A percentile compares a stretch with the other conserved stretches of the same genome.
Evolutionary conservation across 2,113 vertebrate species (phyloP).

Genomic region (Cynocephalus volans): DNA sequence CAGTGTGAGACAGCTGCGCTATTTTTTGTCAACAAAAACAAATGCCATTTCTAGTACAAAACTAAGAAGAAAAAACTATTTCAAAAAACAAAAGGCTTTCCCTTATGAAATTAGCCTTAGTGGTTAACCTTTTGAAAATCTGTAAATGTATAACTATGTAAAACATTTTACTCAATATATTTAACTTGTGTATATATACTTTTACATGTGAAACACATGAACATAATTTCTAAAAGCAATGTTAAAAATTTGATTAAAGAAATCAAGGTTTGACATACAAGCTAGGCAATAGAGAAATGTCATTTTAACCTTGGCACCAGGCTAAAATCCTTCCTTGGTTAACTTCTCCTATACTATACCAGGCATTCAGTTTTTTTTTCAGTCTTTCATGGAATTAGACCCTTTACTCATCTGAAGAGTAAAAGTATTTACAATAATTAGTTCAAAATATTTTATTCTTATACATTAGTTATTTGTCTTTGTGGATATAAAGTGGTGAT

Average conservation of each 20-base stretch:
- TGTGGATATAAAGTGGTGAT: slow-evolving; percentile 80
- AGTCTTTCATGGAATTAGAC: slow-evolving; percentile 52
- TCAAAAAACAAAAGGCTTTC: slow-evolving; percentile 27
- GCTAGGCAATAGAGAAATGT: slow-evolving; percentile 56
- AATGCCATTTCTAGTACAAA: slow-evolving; percentile 8
- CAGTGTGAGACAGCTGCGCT: not conserved
- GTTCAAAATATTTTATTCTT: slow-evolving; percentile 85
- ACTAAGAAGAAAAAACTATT: slow-evolving; percentile 1
- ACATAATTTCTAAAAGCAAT: slow-evolving; percentile 54
- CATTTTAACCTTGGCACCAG: slow-evolving; percentile 72
- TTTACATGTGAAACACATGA: slow-evolving; percentile 21
- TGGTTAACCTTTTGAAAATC: slow-evolving; percentile 38
- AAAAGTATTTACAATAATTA: slow-evolving; percentile 83
- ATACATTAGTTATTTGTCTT: slow-evolving; percentile 75
- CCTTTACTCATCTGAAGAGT: slow-evolving; percentile 75
- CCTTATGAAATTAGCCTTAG: slow-evolving; percentile 57
- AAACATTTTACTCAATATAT: slow-evolving; percentile 62
- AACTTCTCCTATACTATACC: slow-evolving; percentile 65
- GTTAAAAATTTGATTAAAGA: slow-evolving; percentile 23
- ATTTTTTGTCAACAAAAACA: not conserved
- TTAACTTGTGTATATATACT: slow-evolving; percentile 40
- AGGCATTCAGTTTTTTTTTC: slow-evolving; percentile 69
- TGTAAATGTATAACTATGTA: slow-evolving; percentile 15
- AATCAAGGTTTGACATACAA: slow-evolving; percentile 69
- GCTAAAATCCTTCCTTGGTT: slow-evolving; percentile 76